A percentile compares a stretch with the other conserved stretches of the same genome.
Evolutionary conservation across 2,888 invertebrate genomes (phyloP).

Genomic region (Zelleria hepariella): DNA sequence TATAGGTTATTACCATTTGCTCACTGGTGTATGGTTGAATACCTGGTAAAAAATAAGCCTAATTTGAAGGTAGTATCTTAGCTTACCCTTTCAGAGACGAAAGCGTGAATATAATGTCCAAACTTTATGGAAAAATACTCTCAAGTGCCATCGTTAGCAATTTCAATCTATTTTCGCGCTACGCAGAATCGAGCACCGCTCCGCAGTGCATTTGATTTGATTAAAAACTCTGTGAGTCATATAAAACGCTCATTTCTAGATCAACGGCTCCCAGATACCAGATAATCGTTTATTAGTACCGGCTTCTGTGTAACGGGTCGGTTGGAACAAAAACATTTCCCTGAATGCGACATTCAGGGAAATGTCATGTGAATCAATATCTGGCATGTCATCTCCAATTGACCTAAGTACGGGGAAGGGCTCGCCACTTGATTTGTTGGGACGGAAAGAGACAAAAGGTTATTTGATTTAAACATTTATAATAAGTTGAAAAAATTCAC

Average conservation of each 20-base stretch:
- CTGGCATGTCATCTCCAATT: neutral
- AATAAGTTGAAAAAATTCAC: too few relatives aligned
- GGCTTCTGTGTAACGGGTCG: neutral
- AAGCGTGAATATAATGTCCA: too few relatives aligned
- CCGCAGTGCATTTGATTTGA: constrained; percentile 4
- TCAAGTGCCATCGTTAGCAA: neutral
- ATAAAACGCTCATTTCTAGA: neutral
- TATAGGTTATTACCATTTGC: too few relatives aligned
- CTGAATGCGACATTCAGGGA: neutral
- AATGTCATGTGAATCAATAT: neutral
- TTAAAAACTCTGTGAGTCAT: constrained; percentile 1
- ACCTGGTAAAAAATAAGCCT: too few relatives aligned
- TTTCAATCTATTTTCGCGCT: constrained; percentile 1
- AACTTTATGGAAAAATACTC: neutral
- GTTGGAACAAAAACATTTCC: neutral
- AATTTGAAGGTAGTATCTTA: too few relatives aligned
- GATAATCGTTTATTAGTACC: neutral
- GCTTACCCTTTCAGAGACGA: too few relatives aligned
- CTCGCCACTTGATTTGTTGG: too few relatives aligned
- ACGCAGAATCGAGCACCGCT: neutral
- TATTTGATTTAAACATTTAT: too few relatives aligned
- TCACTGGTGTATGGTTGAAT: too few relatives aligned
- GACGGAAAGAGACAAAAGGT: too few relatives aligned
- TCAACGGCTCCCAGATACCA: neutral
- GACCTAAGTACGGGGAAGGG: neutral